These are phyloP conservation scores for Hyposoter dolosus DNA, from an alignment of 2,888 invertebrate genomes.

Conservation along the genomic window DNA sequence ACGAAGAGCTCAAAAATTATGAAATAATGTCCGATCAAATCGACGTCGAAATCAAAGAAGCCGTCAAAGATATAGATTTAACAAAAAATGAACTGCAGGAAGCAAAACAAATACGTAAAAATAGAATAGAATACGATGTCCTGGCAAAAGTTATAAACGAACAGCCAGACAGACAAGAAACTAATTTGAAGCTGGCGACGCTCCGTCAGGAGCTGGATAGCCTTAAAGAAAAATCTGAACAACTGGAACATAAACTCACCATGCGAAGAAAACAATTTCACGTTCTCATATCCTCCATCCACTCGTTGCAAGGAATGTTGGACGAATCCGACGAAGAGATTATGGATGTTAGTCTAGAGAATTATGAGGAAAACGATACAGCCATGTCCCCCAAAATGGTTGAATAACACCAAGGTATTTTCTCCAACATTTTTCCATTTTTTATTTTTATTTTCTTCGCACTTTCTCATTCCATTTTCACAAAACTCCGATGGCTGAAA, in stretches of 20 bases:
- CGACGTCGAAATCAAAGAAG: conserved; percentile 91
- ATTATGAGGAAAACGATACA: conserved; percentile 80
- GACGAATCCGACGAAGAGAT: conserved; percentile 89
- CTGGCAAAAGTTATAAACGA: conserved; percentile 95
- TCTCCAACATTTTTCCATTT: not conserved
- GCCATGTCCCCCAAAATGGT: conserved; percentile 73
- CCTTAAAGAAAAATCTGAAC: conserved; percentile 89
- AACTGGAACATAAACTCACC: conserved; percentile 91
- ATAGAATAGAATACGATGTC: conserved; percentile 96
- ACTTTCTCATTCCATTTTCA: not conserved
- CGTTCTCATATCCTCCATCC: conserved; percentile 94
- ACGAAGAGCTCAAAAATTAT: conserved; percentile 94
- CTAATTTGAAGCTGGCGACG: conserved; percentile 89
- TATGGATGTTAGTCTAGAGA: conserved; percentile 86
- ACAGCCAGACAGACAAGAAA: conserved; percentile 95
- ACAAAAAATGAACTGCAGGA: conserved; percentile 93
- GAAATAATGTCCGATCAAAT: conserved; percentile 91
- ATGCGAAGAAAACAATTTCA: conserved; percentile 95
- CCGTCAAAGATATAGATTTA: conserved; percentile 92
- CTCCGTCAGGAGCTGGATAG: conserved; percentile 91
- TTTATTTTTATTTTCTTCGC: not conserved
- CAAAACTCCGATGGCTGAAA: not conserved
- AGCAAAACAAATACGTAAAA: conserved; percentile 95
- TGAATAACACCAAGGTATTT: conserved; percentile 13
- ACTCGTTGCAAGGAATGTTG: conserved; percentile 92